Evolutionary conservation across 2,797 vertebrate species (phyloP).

Genomic region (Melanotaenia maccullochi): DNA sequence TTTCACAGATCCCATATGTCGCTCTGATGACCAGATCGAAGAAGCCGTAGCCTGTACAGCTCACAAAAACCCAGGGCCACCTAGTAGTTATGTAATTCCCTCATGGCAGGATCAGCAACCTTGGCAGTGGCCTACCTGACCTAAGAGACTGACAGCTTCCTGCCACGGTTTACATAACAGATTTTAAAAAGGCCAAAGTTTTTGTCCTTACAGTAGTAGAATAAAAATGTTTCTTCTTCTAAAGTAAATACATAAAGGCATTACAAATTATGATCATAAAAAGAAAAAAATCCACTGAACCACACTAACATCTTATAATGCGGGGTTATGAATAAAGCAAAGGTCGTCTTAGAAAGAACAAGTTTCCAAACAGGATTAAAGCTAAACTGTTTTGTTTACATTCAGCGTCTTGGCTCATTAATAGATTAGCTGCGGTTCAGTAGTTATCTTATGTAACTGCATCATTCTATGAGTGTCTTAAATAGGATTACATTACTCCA

Average conservation of each 20-base stretch:
- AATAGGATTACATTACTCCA: slow-evolving; percentile 58
- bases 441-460: slow-evolving; percentile 65
- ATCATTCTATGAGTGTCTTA: slow-evolving; percentile 46
- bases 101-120: slow-evolving; percentile 63
- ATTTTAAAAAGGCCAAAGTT: slow-evolving; percentile 44
- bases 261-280: slow-evolving; percentile 2
- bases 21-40: slow-evolving; percentile 48
- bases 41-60: slow-evolving; percentile 34
- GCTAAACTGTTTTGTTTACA: slow-evolving; percentile 54
- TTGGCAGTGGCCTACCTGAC: slow-evolving; percentile 73
- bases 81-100: slow-evolving; percentile 74
- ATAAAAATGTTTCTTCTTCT: slow-evolving; percentile 19
- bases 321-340: slow-evolving; percentile 1
- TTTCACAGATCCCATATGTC: slow-evolving; percentile 41
- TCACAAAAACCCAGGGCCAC: slow-evolving; percentile 47
- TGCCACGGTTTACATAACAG: slow-evolving; percentile 80
- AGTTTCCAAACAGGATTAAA: slow-evolving; percentile 6
- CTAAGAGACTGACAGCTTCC: slow-evolving; percentile 50
- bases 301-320: slow-evolving; percentile 6
- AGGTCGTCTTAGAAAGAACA: slow-evolving; percentile 16
- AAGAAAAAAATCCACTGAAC: not conserved
- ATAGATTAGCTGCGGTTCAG: slow-evolving; percentile 55
- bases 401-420: slow-evolving; percentile 35
- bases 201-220: slow-evolving; percentile 35
- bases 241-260: not conserved